phyloP scores from a whole-genome alignment of 2,888 invertebrate genomes.

The Temnothorax rugatulus region DNA sequence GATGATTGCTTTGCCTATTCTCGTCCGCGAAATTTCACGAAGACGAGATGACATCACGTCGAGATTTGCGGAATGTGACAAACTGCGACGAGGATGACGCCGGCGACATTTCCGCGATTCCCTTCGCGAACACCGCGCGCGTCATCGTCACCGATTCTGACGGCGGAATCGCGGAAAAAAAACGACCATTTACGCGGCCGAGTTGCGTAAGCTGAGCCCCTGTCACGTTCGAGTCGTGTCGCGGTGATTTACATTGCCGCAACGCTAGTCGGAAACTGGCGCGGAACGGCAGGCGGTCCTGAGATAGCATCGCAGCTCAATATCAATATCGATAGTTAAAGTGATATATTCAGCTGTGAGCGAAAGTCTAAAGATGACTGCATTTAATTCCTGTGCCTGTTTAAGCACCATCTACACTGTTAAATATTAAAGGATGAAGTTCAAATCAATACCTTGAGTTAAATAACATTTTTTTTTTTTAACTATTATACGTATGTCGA shows the following conservation, averaged over 20 bases:
- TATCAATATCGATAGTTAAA: neutral
- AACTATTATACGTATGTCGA: no score
- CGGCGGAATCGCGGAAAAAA: conserved; percentile 30
- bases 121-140: neutral
- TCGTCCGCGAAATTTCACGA: neutral
- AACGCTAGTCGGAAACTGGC: neutral
- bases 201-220: neutral
- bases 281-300: neutral
- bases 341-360: neutral
- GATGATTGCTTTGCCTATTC: neutral
- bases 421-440: no score
- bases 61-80: neutral
- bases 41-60: neutral
- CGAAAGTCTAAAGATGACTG: neutral
- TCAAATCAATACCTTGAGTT: no score
- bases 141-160: conserved; percentile 22
- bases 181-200: neutral
- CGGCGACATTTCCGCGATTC: neutral
- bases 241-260: conserved; percentile 27
- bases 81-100: neutral
- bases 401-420: neutral
- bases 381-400: neutral
- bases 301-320: neutral
- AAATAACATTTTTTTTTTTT: no score
- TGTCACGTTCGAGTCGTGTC: neutral